Base-by-base conservation (phyloP, 2,797 vertebrate species). In the Echiichthys vipera region DNA sequence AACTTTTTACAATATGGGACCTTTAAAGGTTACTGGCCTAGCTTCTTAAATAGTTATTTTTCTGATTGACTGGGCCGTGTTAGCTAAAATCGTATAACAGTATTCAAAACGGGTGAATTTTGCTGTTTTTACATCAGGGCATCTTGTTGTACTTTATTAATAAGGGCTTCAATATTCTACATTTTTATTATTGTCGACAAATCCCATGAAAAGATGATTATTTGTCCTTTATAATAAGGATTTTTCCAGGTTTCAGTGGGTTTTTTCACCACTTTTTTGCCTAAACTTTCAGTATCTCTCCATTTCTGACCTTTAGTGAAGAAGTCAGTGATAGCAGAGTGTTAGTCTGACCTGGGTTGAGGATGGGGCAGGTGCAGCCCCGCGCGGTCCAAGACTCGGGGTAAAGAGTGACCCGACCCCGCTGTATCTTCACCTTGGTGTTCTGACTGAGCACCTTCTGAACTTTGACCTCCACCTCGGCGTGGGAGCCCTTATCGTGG, bases 321-420 rank as follows among this genome's bases (percentile, higher is more conserved):
- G 25, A 27, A 37, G 39, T 15, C 1, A 15, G 4, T 25, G 3
- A 12, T 12, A 25, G 18, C 1, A 17, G 54, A 7, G 39, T 65
- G 59, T 71, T 18, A 3, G 63, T 53, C 94, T 90, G 84, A 98
- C 97, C 97, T 32, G 98, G 98, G 85, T 98, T 98, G 74, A 99
- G 96, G 81, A 99, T 95, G 14, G 98, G 98, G 73, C 97, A 99
- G 67, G 98, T 99, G 83, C 98, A 99, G 69, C 97, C 97, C 86
- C 96, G 94, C 42, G 95, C 95, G 0, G 97, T 99, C 98, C 98
- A 99, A 20, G 98, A 99, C 90, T 99, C 97, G 2, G 98, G 98
- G 85, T 97, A 99, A 46, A 99, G 94, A 0, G 93, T 97, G 73
- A 93, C 92, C 30, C 94, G 95, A 81, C 96, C 95, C 30, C 92